phyloP scores from a whole-genome alignment of 2,113 vertebrate genomes.

The Tyrannus savana region DNA sequence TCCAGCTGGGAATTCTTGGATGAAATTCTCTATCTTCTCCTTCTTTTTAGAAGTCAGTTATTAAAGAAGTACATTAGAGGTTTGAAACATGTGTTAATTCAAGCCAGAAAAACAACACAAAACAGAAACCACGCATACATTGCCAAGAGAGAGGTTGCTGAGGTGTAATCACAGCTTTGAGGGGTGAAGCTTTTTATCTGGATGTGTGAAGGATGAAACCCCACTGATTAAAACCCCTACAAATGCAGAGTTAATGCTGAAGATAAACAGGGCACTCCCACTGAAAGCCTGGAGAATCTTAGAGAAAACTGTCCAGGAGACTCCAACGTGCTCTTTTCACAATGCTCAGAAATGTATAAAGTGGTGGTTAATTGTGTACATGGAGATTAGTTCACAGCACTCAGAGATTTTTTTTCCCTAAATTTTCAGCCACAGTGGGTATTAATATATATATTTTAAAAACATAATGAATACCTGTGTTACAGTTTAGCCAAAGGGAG shows the following conservation, averaged over 20 bases:
- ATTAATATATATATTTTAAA: background rate
- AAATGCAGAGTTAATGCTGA: constrained; percentile 1
- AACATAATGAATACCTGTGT: background rate
- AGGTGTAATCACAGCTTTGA: constrained; percentile 42
- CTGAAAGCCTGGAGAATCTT: background rate
- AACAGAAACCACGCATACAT: background rate
- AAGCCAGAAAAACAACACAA: constrained; percentile 33
- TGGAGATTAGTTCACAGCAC: background rate
- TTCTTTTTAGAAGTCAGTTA: constrained; percentile 13
- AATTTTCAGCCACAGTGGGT: background rate
- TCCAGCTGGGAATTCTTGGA: constrained; percentile 59
- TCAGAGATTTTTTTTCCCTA: background rate
- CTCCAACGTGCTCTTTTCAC: background rate
- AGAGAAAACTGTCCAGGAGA: background rate
- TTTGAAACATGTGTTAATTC: constrained; percentile 38
- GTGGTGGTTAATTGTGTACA: background rate
- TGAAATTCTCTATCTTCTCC: constrained; percentile 25
- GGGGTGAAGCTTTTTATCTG: background rate
- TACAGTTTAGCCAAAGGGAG: background rate
- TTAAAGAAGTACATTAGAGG: constrained; percentile 33
- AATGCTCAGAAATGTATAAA: background rate
- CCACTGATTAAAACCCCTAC: background rate
- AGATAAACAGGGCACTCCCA: background rate
- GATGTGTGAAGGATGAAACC: constrained; percentile 14
- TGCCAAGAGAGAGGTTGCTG: constrained; percentile 25